These are phyloP conservation scores for Oscheius sp. DNA, from an alignment of 2,888 invertebrate species.

Conservation along the genomic window DNA sequence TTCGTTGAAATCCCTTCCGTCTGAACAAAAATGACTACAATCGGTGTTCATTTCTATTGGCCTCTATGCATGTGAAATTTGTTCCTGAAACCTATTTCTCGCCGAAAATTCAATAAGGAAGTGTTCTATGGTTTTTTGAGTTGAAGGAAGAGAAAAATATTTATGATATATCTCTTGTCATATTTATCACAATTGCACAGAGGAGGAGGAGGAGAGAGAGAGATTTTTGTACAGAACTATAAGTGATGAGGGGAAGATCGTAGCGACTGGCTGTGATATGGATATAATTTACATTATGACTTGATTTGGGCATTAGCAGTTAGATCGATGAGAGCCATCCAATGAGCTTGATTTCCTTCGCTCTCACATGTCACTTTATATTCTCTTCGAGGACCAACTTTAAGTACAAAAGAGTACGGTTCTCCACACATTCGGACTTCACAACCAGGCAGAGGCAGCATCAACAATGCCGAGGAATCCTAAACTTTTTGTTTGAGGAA, in stretches of 20 bases:
- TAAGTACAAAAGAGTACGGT: conserved; percentile 59
- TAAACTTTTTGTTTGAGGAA: too few relatives aligned
- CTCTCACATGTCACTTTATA: conserved; percentile 59
- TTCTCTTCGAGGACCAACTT: conserved; percentile 58
- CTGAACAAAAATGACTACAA: too few relatives aligned
- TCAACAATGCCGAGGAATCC: conserved; percentile 63
- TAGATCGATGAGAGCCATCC: conserved; percentile 68
- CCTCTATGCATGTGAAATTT: too few relatives aligned
- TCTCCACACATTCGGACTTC: conserved; percentile 58
- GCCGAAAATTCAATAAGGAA: too few relatives aligned
- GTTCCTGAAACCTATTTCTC: too few relatives aligned
- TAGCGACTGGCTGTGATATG: conserved; percentile 1
- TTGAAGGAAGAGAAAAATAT: too few relatives aligned
- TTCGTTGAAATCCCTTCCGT: too few relatives aligned
- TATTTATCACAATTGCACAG: conserved; percentile 20
- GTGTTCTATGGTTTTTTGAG: too few relatives aligned
- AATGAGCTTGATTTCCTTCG: conserved; percentile 60
- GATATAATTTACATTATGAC: conserved; percentile 1
- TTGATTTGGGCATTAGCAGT: conserved; percentile 64
- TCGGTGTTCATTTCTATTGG: too few relatives aligned
- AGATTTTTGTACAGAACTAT: not conserved
- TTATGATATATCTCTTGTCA: not conserved
- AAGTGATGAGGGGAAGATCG: not conserved
- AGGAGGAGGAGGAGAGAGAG: not conserved
- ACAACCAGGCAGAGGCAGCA: conserved; percentile 68